phyloP scores from a whole-genome alignment of 2,113 vertebrate genomes.

The Neofelis nebulosa region DNA sequence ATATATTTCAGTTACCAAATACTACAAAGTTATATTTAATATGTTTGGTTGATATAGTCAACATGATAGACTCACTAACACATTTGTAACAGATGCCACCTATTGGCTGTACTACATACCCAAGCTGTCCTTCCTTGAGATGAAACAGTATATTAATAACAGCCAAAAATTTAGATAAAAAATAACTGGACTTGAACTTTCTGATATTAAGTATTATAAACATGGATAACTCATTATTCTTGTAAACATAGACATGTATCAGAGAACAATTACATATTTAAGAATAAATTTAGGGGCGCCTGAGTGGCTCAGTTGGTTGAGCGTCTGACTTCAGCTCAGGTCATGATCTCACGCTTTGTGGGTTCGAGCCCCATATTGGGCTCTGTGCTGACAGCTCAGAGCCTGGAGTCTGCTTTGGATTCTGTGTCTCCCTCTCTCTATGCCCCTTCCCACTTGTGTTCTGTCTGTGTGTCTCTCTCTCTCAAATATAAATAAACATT shows the following conservation, averaged over 20 bases:
- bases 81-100: not conserved
- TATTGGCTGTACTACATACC: not conserved
- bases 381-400: too few species aligned
- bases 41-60: not conserved
- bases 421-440: too few species aligned
- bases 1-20: not conserved
- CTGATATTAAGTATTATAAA: not conserved
- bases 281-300: not conserved
- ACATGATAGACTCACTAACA: not conserved
- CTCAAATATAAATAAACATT: too few species aligned
- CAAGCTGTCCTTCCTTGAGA: not conserved
- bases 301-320: too few species aligned
- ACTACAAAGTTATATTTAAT: not conserved
- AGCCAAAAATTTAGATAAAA: not conserved
- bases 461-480: too few species aligned
- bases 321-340: too few species aligned
- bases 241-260: not conserved
- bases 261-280: not conserved
- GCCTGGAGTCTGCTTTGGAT: too few species aligned
- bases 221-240: not conserved
- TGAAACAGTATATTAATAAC: not conserved
- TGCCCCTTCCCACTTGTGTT: too few species aligned
- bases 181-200: not conserved
- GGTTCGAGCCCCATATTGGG: too few species aligned
- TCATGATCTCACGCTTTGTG: too few species aligned